Percentiles rank a stretch among this genome's conserved stretches.
Evolutionary conservation across 2,797 vertebrate genomes (phyloP).

Genomic region (Pogonophryne albipinna): DNA sequence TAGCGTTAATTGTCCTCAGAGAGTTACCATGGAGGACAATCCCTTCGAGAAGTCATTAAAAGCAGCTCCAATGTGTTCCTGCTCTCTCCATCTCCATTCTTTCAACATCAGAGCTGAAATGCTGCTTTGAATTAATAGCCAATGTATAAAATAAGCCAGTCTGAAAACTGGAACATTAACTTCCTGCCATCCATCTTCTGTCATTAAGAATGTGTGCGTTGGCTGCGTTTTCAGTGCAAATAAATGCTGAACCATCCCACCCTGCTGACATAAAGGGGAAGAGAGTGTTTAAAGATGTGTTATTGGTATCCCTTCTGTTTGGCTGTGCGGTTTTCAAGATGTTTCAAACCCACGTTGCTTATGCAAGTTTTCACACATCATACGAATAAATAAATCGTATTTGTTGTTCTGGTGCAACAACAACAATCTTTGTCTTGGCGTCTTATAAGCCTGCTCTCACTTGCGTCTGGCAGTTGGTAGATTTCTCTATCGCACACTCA

Average conservation of each 20-base stretch:
- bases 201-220: slow-evolving; percentile 8
- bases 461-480: slow-evolving; percentile 20
- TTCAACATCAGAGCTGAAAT: slow-evolving; percentile 25
- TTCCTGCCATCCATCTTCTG: slow-evolving; percentile 15
- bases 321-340: slow-evolving; percentile 6
- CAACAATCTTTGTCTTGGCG: slow-evolving; percentile 17
- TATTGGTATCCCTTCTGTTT: slow-evolving; percentile 8
- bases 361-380: slow-evolving; percentile 4
- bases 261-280: slow-evolving; percentile 7
- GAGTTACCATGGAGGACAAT: slow-evolving; percentile 9
- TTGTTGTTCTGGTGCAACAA: slow-evolving; percentile 19
- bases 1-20: neutral
- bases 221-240: slow-evolving; percentile 23
- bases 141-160: slow-evolving; percentile 10
- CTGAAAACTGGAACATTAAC: slow-evolving; percentile 26
- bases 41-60: slow-evolving; percentile 5
- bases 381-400: neutral
- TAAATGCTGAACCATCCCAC: slow-evolving; percentile 30
- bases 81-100: slow-evolving; percentile 17
- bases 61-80: neutral
- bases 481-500: slow-evolving; percentile 27
- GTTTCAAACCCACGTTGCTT: slow-evolving; percentile 10
- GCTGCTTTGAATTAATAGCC: slow-evolving; percentile 17
- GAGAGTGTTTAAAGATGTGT: slow-evolving; percentile 9
- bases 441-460: slow-evolving; percentile 24